A percentile compares a stretch with the other conserved stretches of the same genome.
These are phyloP conservation scores for Electrona antarctica DNA, from an alignment of 2,113 vertebrate genomes.

Conservation along the genomic window DNA sequence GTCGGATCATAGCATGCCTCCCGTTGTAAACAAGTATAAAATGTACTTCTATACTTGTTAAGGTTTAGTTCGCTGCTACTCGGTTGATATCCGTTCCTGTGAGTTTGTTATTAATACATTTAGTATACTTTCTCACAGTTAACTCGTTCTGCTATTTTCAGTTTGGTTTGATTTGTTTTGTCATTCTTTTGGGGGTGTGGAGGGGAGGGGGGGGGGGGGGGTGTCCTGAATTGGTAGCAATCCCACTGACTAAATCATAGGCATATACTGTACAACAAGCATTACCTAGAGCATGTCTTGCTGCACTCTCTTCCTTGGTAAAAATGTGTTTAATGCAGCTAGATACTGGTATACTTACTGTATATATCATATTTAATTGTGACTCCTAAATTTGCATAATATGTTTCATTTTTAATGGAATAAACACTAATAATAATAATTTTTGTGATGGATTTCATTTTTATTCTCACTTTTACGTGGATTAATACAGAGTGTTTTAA, in stretches of 20 bases:
- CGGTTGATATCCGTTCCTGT: background rate
- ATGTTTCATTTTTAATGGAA: slow-evolving; percentile 69
- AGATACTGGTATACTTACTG: slow-evolving; percentile 68
- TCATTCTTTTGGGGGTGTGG: slow-evolving; percentile 19
- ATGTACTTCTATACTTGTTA: slow-evolving; percentile 21
- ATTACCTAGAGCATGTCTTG: slow-evolving; percentile 67
- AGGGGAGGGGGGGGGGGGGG: slow-evolving; percentile 31
- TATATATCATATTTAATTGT: slow-evolving; percentile 65
- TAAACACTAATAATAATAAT: slow-evolving; percentile 63
- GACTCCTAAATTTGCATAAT: slow-evolving; percentile 73
- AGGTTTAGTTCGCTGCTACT: background rate
- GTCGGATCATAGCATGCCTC: too few species aligned
- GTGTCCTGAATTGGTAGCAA: slow-evolving; percentile 48
- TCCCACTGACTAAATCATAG: slow-evolving; percentile 54
- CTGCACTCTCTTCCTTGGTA: slow-evolving; percentile 66
- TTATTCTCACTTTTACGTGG: slow-evolving; percentile 64
- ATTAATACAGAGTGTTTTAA: slow-evolving; percentile 76
- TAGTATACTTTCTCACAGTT: slow-evolving; percentile 49
- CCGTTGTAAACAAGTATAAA: too few species aligned
- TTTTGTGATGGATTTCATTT: slow-evolving; percentile 60
- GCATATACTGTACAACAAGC: slow-evolving; percentile 73
- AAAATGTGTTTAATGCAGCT: slow-evolving; percentile 65
- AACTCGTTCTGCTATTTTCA: slow-evolving; percentile 41
- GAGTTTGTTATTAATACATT: slow-evolving; percentile 1
- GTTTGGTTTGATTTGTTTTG: too few species aligned